Percentiles rank a stretch among this genome's conserved stretches.
These are phyloP conservation scores for Eupithecia abbreviata DNA, from an alignment of 2,888 invertebrate species.

Conservation along the genomic window DNA sequence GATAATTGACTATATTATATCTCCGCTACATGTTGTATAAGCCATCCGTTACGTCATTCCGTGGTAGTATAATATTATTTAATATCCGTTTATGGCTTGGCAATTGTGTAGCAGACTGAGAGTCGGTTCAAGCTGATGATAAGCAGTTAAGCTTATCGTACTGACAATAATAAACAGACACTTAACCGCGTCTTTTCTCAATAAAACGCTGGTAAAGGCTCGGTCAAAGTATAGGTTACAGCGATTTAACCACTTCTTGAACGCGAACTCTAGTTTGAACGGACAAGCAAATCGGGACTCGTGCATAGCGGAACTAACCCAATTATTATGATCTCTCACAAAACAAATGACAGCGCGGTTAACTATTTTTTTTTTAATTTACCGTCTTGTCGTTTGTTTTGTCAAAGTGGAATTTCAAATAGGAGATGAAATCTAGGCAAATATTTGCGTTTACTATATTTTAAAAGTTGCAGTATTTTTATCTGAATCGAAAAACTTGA, in stretches of 20 bases:
- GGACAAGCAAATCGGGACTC: too few relatives aligned
- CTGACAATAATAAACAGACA: conserved; percentile 26
- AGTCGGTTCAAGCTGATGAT: conserved; percentile 8
- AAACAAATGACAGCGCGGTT: too few relatives aligned
- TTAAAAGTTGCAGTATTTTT: too few relatives aligned
- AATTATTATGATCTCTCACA: too few relatives aligned
- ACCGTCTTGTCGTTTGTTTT: too few relatives aligned
- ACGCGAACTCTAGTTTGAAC: too few relatives aligned
- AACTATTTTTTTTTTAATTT: too few relatives aligned
- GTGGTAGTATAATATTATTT: not conserved
- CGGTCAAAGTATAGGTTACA: not conserved
- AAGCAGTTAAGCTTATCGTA: conserved; percentile 13
- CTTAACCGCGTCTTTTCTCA: conserved; percentile 18
- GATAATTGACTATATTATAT: not conserved
- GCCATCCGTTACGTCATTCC: not conserved
- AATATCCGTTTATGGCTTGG: conserved; percentile 10
- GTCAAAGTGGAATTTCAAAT: too few relatives aligned
- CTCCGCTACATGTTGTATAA: not conserved
- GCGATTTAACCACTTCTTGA: not conserved
- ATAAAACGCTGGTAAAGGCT: conserved; percentile 19
- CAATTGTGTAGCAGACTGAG: conserved; percentile 8
- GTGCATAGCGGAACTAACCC: too few relatives aligned
- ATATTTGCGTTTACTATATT: too few relatives aligned
- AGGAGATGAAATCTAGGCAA: too few relatives aligned
- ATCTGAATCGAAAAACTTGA: too few relatives aligned